These are phyloP conservation scores for Ahaetulla prasina DNA, from an alignment of 2,113 vertebrate species.

Conservation along the genomic window DNA sequence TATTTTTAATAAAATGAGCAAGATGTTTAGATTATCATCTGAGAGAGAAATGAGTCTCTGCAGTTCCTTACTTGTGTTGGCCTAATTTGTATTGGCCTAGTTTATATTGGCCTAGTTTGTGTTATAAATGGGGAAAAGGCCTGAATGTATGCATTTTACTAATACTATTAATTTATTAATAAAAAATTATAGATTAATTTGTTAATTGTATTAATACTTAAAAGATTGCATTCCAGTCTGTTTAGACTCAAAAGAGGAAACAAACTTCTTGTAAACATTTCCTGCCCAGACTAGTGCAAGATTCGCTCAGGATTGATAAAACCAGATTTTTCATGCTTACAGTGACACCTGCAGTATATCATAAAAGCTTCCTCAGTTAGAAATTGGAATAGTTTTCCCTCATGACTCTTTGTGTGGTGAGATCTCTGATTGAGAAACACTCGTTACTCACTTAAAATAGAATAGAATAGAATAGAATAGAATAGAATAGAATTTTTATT, in stretches of 20 bases:
- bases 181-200: neutral
- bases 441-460: neutral
- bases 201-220: neutral
- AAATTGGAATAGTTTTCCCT: neutral
- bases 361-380: neutral
- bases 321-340: neutral
- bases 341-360: constrained; percentile 16
- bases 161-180: neutral
- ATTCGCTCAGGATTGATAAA: neutral
- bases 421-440: neutral
- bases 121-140: neutral
- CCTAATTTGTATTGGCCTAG: neutral
- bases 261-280: neutral
- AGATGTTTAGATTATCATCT: neutral
- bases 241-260: neutral
- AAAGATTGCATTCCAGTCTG: neutral
- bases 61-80: neutral
- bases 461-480: too few relatives aligned
- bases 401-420: neutral
- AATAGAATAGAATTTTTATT: too few relatives aligned
- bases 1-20: neutral
- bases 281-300: neutral
- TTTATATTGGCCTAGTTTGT: neutral
- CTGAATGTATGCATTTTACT: neutral
- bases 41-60: neutral